A percentile compares a stretch with the other conserved stretches of the same genome.
Evolutionary conservation across 2,797 vertebrate species (phyloP).

Genomic region (Chromobotia macracanthus): DNA sequence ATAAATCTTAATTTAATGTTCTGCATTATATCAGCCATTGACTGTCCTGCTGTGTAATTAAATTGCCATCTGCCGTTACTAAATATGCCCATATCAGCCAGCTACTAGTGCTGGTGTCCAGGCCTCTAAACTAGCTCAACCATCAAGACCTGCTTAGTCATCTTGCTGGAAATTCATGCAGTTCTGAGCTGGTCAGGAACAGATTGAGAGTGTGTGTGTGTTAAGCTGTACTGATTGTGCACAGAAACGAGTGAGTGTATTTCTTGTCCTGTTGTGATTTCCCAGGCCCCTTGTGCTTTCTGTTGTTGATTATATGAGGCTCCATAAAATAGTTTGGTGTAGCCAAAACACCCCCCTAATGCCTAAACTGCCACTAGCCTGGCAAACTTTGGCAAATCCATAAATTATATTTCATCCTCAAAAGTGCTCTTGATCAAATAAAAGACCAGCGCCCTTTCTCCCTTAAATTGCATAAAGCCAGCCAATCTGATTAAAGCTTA

Average conservation of each 20-base stretch:
- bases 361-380: too few relatives aligned
- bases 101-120: too few relatives aligned
- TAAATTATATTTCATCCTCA: too few relatives aligned
- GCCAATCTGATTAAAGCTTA: too few relatives aligned
- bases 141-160: constrained; percentile 6
- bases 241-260: constrained; percentile 22
- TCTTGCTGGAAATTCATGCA: constrained; percentile 22
- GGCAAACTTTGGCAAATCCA: too few relatives aligned
- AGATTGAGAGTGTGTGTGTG: neutral
- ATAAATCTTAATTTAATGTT: too few relatives aligned
- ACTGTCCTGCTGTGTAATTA: neutral
- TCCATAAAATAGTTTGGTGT: constrained; percentile 26
- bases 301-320: constrained; percentile 35
- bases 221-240: constrained; percentile 36
- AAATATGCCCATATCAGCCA: neutral
- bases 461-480: too few relatives aligned
- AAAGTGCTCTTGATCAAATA: too few relatives aligned
- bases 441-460: too few relatives aligned
- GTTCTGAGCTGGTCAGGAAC: constrained; percentile 13
- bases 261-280: constrained; percentile 23
- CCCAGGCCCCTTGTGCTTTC: constrained; percentile 16
- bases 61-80: neutral
- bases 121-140: neutral
- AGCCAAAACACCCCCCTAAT: too few relatives aligned
- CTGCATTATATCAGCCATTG: too few relatives aligned